Evolutionary conservation across 2,113 vertebrate species (phyloP), one percentile per base, ranked within the genome.

Genomic region (Acanthisitta chloris): DNA sequence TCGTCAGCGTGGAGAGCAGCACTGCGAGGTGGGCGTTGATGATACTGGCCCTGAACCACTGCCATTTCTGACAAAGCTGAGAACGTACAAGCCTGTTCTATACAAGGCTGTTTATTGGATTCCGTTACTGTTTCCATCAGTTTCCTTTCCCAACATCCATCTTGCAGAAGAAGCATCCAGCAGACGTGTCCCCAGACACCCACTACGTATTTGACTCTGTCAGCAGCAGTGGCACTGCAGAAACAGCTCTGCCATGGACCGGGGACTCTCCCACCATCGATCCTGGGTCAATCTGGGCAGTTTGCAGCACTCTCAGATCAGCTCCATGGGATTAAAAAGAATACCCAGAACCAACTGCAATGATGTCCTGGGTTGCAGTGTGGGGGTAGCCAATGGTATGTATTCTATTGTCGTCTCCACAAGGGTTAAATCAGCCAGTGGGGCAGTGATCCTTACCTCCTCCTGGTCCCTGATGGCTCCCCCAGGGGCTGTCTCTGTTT

Each of bases 121-220:
- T 15, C 59, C 0, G 3, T 62, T 71, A 10, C 51, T 48, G 55
- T 93, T 88, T 80, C 88, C 70, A 70, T 70, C 6, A 1, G 57
- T 55, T 92, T 64, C 62, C 51, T 78, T 62, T 73, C 51, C 90
- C 81, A 61, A 33, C 51, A 64, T 7, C 19, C 65, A 8, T 65
- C 45, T 5, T 45, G 85, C 65, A 81, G 90, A 42, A 87, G 81
- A 10, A 54, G 36, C 25, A 59, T 26, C 67, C 65, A 89, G 45
- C 43, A 52, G 78, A 74, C 82, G 7, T 24, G 55, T 89, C 52
- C 66, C 38, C 40, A 17, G 77, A 58, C 51, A 55, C 10, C 34
- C 59, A 6, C n/a, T 0, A 2, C 1, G 1, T 11, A 13, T 31
- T 11, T 3, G 4, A 34, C 28, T 4, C 61, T 36, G 24, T 20